phyloP scores from a whole-genome alignment of 2,113 vertebrate species.

The Ceyx margarethae region DNA sequence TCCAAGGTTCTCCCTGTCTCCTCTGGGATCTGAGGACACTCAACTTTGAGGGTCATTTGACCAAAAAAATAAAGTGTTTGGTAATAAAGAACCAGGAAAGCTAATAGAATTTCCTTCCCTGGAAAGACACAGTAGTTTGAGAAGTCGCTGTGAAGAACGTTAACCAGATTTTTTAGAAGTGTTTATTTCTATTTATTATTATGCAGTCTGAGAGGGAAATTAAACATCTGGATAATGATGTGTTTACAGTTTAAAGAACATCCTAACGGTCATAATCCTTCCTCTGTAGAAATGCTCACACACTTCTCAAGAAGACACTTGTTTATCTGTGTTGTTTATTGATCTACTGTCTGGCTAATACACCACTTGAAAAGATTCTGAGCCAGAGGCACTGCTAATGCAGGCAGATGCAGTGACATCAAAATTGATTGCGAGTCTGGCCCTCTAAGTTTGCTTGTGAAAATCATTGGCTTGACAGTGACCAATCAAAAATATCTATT shows the following conservation, averaged over 20 bases:
- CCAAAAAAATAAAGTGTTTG: not conserved
- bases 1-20: not conserved
- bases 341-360: not conserved
- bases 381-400: not conserved
- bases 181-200: slow-evolving; percentile 38
- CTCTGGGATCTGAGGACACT: not conserved
- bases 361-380: not conserved
- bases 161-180: not conserved
- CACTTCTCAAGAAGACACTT: not conserved
- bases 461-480: not conserved
- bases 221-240: slow-evolving; percentile 10
- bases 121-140: not conserved
- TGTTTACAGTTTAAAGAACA: slow-evolving; percentile 31
- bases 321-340: slow-evolving; percentile 31
- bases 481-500: not conserved
- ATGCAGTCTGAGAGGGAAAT: not conserved
- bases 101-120: not conserved
- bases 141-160: not conserved
- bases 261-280: not conserved
- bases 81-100: not conserved
- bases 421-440: not conserved
- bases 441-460: not conserved
- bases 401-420: not conserved
- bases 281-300: not conserved
- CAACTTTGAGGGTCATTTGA: not conserved